phyloP scores from a whole-genome alignment of 2,113 vertebrate species.

The Scomber colias region DNA sequence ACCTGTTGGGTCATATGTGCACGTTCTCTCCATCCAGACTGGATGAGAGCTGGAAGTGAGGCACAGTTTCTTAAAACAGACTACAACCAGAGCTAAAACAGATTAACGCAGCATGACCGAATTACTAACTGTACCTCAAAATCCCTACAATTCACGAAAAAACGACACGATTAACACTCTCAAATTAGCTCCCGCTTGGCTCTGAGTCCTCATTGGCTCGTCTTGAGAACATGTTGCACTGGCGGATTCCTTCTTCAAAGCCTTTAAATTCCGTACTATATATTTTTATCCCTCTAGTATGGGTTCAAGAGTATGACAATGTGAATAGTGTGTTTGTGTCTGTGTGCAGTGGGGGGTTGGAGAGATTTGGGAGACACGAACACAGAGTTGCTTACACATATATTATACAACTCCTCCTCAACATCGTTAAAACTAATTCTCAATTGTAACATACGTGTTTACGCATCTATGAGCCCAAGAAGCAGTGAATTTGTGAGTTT shows the following conservation, averaged over 20 bases:
- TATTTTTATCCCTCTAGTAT: conserved; percentile 44
- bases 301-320: conserved; percentile 21
- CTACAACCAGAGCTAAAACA: conserved; percentile 3
- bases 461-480: too few species aligned
- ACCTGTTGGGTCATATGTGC: conserved; percentile 6
- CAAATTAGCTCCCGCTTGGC: conserved; percentile 31
- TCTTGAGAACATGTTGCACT: conserved; percentile 9
- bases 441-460: too few species aligned
- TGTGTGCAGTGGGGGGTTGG: background rate
- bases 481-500: too few species aligned
- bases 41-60: background rate
- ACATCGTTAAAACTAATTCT: too few species aligned
- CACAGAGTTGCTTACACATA: too few species aligned
- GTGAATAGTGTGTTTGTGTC: background rate
- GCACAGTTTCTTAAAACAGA: background rate
- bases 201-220: background rate
- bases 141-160: background rate
- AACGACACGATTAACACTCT: conserved; percentile 50
- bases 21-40: background rate
- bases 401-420: too few species aligned
- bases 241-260: background rate
- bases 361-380: background rate
- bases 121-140: conserved; percentile 4
- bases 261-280: conserved; percentile 30
- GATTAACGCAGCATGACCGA: background rate